Evolutionary conservation across 2,797 vertebrate species (phyloP), one percentile per base, ranked within the genome.

Genomic region (Aeoliscus strigatus): DNA sequence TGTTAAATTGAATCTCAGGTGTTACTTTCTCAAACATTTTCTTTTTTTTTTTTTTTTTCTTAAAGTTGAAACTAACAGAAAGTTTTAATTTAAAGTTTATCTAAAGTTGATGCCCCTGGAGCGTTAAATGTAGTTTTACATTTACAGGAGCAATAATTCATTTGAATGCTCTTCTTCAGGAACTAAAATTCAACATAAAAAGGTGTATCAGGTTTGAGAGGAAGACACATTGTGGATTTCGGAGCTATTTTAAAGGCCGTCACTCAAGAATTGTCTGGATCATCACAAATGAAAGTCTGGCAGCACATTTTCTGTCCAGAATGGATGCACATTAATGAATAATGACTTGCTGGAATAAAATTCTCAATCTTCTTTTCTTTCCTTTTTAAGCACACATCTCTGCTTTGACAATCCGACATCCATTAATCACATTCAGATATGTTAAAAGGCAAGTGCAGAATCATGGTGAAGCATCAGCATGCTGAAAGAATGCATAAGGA

Each of bases 381-480:
- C 5, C 21, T 10, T 53, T 50, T 14, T 31, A 33, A 51, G 30
- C 36, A 50, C 51, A 64, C 35, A 57, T 33, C 35, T 34, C 9
- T 33, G 60, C 18, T 36, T 34, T 61, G 44, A 54, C 53, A 59
- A 50, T 68, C 71, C 65, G 34, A 50, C 65, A 49, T 37, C 36
- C 21, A 44, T 66, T 60, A 47, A 70, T 77, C 65, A 62, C 24
- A 50, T 50, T 55, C 26, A 38, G 41, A 69, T 17, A 18, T 14
- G 45, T 58, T 52, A 32, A 48, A 46, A 58, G n/a, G 43, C 58
- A 49, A 65, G 46, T 59, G 70, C 66, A 41, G 60, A 49, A 49
- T 47, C 13, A 45, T 35, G 48, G 49, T 43, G 53, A 14, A 1
- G 29, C 49, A 59, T 32, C 52, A 40, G 41, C 23, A 27, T 1